Evolutionary conservation across 2,888 invertebrate species (phyloP), one percentile per base, ranked within the genome.

Genomic region (Lumbricus terrestris): DNA sequence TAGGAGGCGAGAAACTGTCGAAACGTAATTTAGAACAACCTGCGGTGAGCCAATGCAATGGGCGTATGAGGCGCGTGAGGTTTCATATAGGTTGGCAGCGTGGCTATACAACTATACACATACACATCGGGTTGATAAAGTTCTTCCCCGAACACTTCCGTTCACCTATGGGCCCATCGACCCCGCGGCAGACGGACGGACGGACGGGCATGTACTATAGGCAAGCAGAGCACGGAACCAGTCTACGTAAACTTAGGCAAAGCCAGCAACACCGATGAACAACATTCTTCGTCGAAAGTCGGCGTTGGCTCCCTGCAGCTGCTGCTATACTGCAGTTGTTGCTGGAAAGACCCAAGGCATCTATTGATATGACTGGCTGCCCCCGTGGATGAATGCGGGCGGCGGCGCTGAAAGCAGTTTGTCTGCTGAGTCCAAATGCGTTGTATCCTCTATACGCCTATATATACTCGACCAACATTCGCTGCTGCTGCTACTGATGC

Each of bases 231-330:
- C 29, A 69, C 69, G 69, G 69, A 16, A 69, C 69, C 69, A n/a
- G 69, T 29, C 29, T 69, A 69, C 69, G 69, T 69, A 69, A 69
- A 69, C 69, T n/a, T 29, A 11, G n/a, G 69, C 69, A 69, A 69
- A 69, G 69, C 69, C 69, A 69, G 69, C 69, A 69, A 69, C 69
- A 69, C 69, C n/a, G 69, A 69, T 69, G 69, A 29, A 69, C 69
- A 69, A 69, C 69, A 69, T 69, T 69, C 69, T 69, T 69, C 69
- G 69, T n/a, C n/a, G 69, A 69, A 69, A 69, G 69, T n/a, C n/a
- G 69, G n/a, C 69, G 69, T 69, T 69, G 69, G 69, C 69, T 69
- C n/a, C 69, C 8, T n/a, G 69, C 69, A 6, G 69, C 69, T 29
- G 69, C 23, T 54, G 20, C 47, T 15, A 18, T 18, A 47, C n/a